These are phyloP conservation scores for Paracentrotus lividus DNA, from an alignment of 53 echinoderm and acorn worm genomes.

Conservation along the genomic window DNA sequence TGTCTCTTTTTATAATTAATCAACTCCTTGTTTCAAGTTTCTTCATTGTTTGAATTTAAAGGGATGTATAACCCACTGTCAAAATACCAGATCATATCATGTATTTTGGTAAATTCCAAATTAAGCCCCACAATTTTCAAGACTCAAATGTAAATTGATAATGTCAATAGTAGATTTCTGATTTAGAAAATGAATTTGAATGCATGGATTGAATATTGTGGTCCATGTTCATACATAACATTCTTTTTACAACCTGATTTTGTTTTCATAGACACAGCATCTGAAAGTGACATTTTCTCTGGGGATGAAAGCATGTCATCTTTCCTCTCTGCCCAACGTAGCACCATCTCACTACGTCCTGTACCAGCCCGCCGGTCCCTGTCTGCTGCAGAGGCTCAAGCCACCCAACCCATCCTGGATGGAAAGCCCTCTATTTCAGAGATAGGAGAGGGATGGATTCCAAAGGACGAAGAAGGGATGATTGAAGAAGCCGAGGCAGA, in stretches of 20 bases:
- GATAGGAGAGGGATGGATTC: not conserved
- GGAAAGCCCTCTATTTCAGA: not conserved
- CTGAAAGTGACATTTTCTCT: conserved; percentile 83
- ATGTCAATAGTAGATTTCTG: too few species aligned
- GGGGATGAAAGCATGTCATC: conserved; percentile 75
- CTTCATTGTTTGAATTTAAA: too few species aligned
- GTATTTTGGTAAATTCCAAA: too few species aligned
- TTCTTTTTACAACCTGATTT: too few species aligned
- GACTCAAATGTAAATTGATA: too few species aligned
- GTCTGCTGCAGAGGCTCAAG: conserved; percentile 51
- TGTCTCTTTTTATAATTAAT: too few species aligned
- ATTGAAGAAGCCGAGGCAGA: not conserved
- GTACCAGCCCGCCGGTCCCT: conserved; percentile 57
- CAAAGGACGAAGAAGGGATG: not conserved
- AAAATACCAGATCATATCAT: too few species aligned
- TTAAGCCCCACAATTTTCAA: too few species aligned
- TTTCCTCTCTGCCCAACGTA: conserved; percentile 8
- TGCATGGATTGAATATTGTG: too few species aligned
- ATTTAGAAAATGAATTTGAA: too few species aligned
- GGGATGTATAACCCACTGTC: too few species aligned
- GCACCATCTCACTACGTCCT: conserved; percentile 56
- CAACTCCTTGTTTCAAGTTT: too few species aligned
- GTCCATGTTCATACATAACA: not conserved
- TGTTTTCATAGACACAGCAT: conserved; percentile 76
- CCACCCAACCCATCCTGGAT: not conserved